phyloP scores from a whole-genome alignment of 2,888 invertebrate species.

The Pachycephus smyrnensis region DNA sequence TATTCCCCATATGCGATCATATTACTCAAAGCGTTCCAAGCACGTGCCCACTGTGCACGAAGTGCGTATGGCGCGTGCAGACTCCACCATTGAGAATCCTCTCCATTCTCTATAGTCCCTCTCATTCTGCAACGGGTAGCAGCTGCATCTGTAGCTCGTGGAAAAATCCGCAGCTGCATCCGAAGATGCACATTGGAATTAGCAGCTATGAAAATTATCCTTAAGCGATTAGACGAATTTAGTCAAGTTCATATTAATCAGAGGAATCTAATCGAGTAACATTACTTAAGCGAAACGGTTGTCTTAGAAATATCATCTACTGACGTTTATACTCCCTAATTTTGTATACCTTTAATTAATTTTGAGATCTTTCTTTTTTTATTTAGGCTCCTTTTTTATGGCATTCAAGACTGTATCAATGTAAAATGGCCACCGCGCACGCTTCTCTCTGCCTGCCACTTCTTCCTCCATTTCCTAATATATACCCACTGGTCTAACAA shows the following conservation, averaged over 20 bases:
- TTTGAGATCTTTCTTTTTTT: background rate
- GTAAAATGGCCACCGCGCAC: background rate
- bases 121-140: background rate
- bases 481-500: constrained; percentile 18
- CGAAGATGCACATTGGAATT: background rate
- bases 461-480: background rate
- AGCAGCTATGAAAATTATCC: background rate
- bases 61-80: background rate
- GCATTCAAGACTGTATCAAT: background rate
- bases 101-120: background rate
- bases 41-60: background rate
- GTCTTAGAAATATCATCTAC: background rate
- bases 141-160: background rate
- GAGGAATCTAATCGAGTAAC: background rate
- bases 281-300: background rate
- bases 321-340: background rate
- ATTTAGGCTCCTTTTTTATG: background rate
- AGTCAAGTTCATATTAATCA: background rate
- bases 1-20: background rate
- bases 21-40: background rate
- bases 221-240: background rate
- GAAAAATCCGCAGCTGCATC: background rate
- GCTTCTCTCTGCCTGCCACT: background rate
- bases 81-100: background rate
- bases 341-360: background rate